Percentiles rank a stretch among this genome's conserved stretches.
phyloP scores from a whole-genome alignment of 1,140 invertebrate species.

The Calephelis virginiensis region DNA sequence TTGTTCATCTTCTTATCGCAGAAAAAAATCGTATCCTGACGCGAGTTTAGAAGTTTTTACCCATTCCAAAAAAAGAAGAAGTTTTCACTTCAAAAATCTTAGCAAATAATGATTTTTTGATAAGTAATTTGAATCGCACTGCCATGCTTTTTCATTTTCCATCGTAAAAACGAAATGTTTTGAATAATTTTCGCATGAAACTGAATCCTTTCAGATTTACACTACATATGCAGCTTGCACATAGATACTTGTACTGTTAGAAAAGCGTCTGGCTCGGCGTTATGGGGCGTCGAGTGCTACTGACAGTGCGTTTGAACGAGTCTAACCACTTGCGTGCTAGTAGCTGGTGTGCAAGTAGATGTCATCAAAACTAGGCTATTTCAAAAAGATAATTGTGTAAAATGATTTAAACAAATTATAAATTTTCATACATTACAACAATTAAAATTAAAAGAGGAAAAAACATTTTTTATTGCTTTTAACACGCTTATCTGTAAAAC shows the following conservation, averaged over 20 bases:
- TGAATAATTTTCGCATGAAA: slow-evolving; percentile 35
- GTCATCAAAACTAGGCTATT: no score
- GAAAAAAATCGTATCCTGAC: no score
- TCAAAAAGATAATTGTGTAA: no score
- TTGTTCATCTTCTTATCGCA: no score
- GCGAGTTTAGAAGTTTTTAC: no score
- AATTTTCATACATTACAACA: no score
- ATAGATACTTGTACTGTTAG: slow-evolving; percentile 32
- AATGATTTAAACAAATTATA: no score
- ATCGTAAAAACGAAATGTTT: slow-evolving; percentile 20
- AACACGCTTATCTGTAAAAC: no score
- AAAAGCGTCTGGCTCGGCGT: slow-evolving; percentile 48
- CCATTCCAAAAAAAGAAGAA: no score
- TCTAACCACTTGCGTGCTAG: slow-evolving; percentile 25
- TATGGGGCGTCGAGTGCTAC: slow-evolving; percentile 49
- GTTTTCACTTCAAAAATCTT: no score
- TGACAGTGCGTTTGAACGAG: slow-evolving; percentile 30
- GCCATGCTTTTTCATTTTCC: slow-evolving; percentile 3
- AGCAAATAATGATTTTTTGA: background rate
- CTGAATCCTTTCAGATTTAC: slow-evolving; percentile 51
- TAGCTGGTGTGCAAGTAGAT: slow-evolving; percentile 7
- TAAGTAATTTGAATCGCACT: background rate
- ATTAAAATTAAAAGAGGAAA: no score
- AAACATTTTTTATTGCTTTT: no score
- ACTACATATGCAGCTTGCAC: slow-evolving; percentile 29